These are phyloP conservation scores for Bembecia ichneumoniformis DNA, from an alignment of 2,888 invertebrate species.

Conservation along the genomic window DNA sequence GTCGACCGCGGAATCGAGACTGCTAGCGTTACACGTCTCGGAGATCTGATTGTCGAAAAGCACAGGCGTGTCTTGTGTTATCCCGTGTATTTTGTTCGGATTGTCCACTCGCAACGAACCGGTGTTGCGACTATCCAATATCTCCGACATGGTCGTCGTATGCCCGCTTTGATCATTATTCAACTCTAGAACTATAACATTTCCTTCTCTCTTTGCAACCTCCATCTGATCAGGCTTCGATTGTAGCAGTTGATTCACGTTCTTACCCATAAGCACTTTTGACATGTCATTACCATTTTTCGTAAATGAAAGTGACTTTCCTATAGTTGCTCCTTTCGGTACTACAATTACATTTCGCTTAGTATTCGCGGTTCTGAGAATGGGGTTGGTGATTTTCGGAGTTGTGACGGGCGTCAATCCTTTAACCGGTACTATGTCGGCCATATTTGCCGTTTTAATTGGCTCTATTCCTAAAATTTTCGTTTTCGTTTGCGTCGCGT, in stretches of 20 bases:
- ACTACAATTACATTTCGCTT: constrained; percentile 75
- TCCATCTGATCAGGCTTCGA: constrained; percentile 49
- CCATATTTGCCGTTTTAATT: constrained; percentile 59
- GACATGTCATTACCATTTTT: constrained; percentile 65
- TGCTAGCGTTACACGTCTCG: constrained; percentile 51
- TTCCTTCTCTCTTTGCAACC: constrained; percentile 45
- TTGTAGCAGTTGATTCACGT: constrained; percentile 59
- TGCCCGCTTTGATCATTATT: constrained; percentile 61
- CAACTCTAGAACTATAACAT: constrained; percentile 62
- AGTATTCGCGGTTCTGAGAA: constrained; percentile 51
- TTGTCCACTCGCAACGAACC: constrained; percentile 27
- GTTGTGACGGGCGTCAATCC: constrained; percentile 47
- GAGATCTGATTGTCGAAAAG: constrained; percentile 53
- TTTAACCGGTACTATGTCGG: constrained; percentile 61
- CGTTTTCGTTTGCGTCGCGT: constrained; percentile 28
- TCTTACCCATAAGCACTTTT: constrained; percentile 68
- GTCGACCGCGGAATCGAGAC: constrained; percentile 53
- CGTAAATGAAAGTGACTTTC: constrained; percentile 59
- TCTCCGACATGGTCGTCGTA: constrained; percentile 62
- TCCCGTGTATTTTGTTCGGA: constrained; percentile 26
- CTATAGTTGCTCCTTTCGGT: constrained; percentile 69
- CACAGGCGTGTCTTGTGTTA: constrained; percentile 74
- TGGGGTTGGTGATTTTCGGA: constrained; percentile 56
- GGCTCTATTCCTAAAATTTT: constrained; percentile 38
- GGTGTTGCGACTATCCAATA: constrained; percentile 46